Conservation (phyloP, 2,113 vertebrate genomes). For the Hydropotes inermis region DNA sequence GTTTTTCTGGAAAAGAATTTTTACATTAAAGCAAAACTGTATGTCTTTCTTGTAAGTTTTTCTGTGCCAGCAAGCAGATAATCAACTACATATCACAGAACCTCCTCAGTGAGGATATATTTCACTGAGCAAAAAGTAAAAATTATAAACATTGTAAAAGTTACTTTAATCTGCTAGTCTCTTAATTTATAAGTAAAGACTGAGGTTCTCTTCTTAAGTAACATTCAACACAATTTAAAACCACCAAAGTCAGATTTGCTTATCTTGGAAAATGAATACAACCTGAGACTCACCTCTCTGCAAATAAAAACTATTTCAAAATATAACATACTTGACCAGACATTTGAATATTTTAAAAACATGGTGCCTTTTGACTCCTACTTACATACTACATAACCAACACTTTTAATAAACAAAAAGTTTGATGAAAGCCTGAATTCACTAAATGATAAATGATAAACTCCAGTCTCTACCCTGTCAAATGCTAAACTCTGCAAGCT, state of each 20-base stretch:
- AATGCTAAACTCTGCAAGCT: slow-evolving; percentile 46
- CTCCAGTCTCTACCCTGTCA: slow-evolving; percentile 59
- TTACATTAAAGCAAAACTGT: neutral
- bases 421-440: slow-evolving; percentile 60
- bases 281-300: neutral
- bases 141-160: slow-evolving; percentile 30
- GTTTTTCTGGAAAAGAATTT: neutral
- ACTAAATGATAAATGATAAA: slow-evolving; percentile 68
- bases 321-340: neutral
- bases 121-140: neutral
- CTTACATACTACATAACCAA: neutral
- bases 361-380: slow-evolving; percentile 23
- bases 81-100: neutral
- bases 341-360: slow-evolving; percentile 57
- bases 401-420: slow-evolving; percentile 50
- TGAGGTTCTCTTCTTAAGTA: neutral
- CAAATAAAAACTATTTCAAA: slow-evolving; percentile 53
- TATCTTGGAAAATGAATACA: slow-evolving; percentile 45
- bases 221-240: slow-evolving; percentile 42
- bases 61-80: neutral
- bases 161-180: slow-evolving; percentile 16
- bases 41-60: neutral
- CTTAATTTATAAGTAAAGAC: slow-evolving; percentile 8
- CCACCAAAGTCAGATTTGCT: slow-evolving; percentile 13
- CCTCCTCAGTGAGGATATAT: neutral